phyloP scores from a whole-genome alignment of 2,888 invertebrate species.

The Orthosia incerta region DNA sequence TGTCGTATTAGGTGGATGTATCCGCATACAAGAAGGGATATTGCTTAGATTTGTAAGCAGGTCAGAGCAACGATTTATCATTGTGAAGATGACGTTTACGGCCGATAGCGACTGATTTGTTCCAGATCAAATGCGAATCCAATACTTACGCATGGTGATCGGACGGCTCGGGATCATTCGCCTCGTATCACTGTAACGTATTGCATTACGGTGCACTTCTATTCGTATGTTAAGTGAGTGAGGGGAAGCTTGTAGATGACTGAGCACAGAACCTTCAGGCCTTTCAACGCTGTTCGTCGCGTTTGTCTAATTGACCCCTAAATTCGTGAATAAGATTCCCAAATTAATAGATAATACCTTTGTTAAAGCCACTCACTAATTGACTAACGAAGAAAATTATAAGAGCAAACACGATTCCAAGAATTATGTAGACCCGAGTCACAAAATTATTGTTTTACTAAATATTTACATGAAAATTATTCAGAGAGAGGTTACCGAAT shows the following conservation, averaged over 20 bases:
- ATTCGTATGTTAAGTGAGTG: slow-evolving; percentile 42
- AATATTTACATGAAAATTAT: slow-evolving; percentile 63
- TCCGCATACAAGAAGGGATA: slow-evolving; percentile 60
- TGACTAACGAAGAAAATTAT: slow-evolving; percentile 43
- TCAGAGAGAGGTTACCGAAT: slow-evolving; percentile 56
- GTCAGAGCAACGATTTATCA: slow-evolving; percentile 82
- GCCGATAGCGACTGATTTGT: slow-evolving; percentile 82
- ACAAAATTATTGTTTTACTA: slow-evolving; percentile 55
- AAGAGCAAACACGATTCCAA: slow-evolving; percentile 40
- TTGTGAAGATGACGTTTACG: slow-evolving; percentile 80
- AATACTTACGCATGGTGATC: slow-evolving; percentile 79
- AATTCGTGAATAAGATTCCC: slow-evolving; percentile 9
- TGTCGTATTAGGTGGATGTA: slow-evolving; percentile 60
- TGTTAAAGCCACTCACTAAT: slow-evolving; percentile 35
- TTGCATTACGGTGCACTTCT: slow-evolving; percentile 53
- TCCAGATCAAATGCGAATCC: slow-evolving; percentile 82
- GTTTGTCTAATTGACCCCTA: not conserved
- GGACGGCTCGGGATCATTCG: slow-evolving; percentile 68
- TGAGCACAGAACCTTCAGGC: slow-evolving; percentile 10
- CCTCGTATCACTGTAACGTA: slow-evolving; percentile 62
- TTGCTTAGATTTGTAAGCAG: slow-evolving; percentile 78
- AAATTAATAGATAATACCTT: slow-evolving; percentile 38
- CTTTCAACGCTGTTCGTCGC: not conserved
- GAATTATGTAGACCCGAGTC: slow-evolving; percentile 29
- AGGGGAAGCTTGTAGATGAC: slow-evolving; percentile 22